Evolutionary conservation across 2,888 invertebrate genomes (phyloP), one percentile per base, ranked within the genome.

Genomic region (Barypeithes pellucidus): DNA sequence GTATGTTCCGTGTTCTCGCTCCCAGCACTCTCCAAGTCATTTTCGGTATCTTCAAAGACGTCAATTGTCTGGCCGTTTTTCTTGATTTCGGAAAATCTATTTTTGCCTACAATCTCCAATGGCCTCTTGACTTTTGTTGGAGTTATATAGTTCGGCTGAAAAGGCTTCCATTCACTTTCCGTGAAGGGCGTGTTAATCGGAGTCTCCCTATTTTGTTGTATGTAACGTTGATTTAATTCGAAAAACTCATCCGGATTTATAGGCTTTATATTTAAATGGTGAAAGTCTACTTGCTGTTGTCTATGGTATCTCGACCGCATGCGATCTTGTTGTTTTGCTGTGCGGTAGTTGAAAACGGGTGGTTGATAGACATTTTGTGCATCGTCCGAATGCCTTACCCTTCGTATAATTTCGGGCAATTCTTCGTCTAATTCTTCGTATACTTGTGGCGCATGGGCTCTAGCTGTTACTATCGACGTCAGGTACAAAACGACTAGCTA

Each of bases 251-350:
- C 62, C 14, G 50, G 33, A 39, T 60, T 60, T 4, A 36, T 12
- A 11, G 62, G 57, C n/a, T 41, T 8, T n/a, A 54, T 39, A 36
- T 68, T 75, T 3, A 67, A n/a, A 50, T 71, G 63, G 9, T 36
- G 29, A 9, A 79, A 52, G 73, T 79, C 84, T 0, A 78, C 75
- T 70, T 76, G 78, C 74, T 85, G 85, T 69, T 85, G 85, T 69
- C 83, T 81, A 29, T 76, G 78, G 67, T 86, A 86, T 33, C 83
- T 79, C 54, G 78, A 74, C 71, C 76, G 82, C 70, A 80, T 77
- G 5, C 75, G 81, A 72, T 86, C 84, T 72, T 81, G 83, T n/a
- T 67, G 70, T 18, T 14, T 36, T 0, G 80, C 73, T 33, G 72
- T 74, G 45, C 78, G 75, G 67, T 79, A 84, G 73, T 82, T 78